Percentiles rank a stretch among this genome's conserved stretches.
Evolutionary conservation across 2,113 vertebrate genomes (phyloP).

Genomic region (Tragelaphus buxtoni): DNA sequence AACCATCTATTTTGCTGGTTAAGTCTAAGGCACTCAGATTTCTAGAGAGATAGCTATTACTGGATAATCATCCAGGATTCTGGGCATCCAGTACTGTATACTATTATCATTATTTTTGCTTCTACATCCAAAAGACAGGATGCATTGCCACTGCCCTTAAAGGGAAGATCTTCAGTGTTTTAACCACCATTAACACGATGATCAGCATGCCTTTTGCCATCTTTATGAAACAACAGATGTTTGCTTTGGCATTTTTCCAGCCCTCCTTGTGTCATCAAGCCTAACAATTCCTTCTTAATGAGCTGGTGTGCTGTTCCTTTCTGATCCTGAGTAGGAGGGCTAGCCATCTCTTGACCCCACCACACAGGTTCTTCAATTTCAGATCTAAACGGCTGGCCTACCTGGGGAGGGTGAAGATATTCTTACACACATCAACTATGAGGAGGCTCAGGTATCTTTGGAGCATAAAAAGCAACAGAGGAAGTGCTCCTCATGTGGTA

Average conservation of each 20-base stretch:
- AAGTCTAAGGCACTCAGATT: not conserved
- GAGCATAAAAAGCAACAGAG: not conserved
- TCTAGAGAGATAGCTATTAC: not conserved
- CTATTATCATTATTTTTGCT: not conserved
- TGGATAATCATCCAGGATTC: not conserved
- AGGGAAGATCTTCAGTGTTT: not conserved
- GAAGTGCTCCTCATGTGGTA: not conserved
- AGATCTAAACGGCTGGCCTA: not conserved
- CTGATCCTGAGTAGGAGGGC: not conserved
- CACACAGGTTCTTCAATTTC: not conserved
- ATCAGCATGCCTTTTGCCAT: constrained; percentile 20
- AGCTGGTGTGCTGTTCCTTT: not conserved
- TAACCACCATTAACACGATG: constrained; percentile 6
- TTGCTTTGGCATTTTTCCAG: constrained; percentile 21
- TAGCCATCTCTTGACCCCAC: not conserved
- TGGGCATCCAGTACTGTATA: not conserved
- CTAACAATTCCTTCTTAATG: not conserved
- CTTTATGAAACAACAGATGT: constrained; percentile 44
- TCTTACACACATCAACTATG: not conserved
- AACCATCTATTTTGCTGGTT: not conserved
- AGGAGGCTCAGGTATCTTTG: not conserved
- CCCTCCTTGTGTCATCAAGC: not conserved
- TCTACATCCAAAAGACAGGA: not conserved
- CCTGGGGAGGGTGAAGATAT: not conserved
- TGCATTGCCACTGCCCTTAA: not conserved